phyloP scores from a whole-genome alignment of 2,113 vertebrate species.

The Acinonyx jubatus region DNA sequence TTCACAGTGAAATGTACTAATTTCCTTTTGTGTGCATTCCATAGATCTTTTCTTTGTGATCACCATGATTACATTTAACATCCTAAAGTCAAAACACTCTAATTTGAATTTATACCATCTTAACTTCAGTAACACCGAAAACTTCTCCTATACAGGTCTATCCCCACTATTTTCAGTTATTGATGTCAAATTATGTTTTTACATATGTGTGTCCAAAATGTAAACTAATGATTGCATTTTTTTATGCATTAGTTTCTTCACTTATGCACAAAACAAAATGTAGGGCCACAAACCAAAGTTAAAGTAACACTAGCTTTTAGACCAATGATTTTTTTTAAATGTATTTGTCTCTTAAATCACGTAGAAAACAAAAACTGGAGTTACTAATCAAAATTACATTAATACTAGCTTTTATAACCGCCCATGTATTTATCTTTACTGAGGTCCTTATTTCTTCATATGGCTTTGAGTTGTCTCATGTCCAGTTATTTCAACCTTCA shows the following conservation, averaged over 20 bases:
- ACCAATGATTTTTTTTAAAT: not conserved
- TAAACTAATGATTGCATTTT: not conserved
- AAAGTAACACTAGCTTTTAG: not conserved
- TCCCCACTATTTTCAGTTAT: not conserved
- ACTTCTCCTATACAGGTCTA: not conserved
- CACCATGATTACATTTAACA: not conserved
- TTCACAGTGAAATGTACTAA: not conserved
- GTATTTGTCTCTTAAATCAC: not conserved
- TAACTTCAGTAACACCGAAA: slow-evolving; percentile 9
- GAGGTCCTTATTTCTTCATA: not conserved
- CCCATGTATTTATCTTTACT: not conserved
- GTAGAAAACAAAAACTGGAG: not conserved
- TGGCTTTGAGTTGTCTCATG: not conserved
- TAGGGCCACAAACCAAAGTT: not conserved
- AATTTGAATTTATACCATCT: not conserved
- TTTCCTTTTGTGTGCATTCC: not conserved
- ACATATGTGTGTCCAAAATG: not conserved
- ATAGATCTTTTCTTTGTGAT: not conserved
- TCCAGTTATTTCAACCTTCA: not conserved
- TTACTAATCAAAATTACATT: not conserved
- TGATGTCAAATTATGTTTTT: not conserved
- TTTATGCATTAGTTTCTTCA: not conserved
- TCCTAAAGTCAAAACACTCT: not conserved
- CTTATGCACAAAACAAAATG: not conserved
- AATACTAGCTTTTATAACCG: not conserved